Evolutionary conservation across 23 tunicate species (phyloP).

Genomic region (Halocynthia aurantium): DNA sequence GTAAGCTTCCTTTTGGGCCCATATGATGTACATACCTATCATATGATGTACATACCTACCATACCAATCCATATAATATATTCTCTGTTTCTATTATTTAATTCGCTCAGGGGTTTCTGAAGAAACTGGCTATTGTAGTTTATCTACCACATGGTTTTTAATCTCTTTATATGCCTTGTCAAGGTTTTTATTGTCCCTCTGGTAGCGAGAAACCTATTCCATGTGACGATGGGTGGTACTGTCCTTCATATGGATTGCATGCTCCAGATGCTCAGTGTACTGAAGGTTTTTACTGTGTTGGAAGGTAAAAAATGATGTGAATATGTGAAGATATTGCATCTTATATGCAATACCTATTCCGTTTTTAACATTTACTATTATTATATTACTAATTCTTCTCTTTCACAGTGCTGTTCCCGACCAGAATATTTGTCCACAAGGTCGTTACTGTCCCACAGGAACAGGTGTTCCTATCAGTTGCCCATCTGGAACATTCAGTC

Average conservation of each 20-base stretch:
- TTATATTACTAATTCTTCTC: background rate
- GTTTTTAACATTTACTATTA: background rate
- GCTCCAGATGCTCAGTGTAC: conserved; percentile 40
- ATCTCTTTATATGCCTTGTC: background rate
- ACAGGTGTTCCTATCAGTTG: conserved; percentile 39
- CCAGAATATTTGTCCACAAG: conserved; percentile 67
- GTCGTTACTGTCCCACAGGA: conserved; percentile 75
- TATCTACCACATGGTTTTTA: too few species aligned
- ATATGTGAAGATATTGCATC: background rate
- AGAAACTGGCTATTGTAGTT: background rate
- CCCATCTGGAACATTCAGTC: conserved; percentile 69
- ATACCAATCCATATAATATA: too few species aligned
- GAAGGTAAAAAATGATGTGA: conserved; percentile 49
- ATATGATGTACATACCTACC: too few species aligned
- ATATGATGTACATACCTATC: too few species aligned
- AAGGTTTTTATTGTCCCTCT: conserved; percentile 87
- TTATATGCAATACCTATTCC: background rate
- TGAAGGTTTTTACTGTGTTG: conserved; percentile 78
- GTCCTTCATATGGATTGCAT: conserved; percentile 57
- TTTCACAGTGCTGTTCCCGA: conserved; percentile 45
- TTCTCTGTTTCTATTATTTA: too few species aligned
- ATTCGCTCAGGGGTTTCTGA: background rate
- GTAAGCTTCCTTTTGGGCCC: too few species aligned
- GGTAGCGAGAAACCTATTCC: conserved; percentile 50
- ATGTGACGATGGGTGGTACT: conserved; percentile 70